phyloP scores from a whole-genome alignment of 2,888 invertebrate species.

The Apamea epomidion region DNA sequence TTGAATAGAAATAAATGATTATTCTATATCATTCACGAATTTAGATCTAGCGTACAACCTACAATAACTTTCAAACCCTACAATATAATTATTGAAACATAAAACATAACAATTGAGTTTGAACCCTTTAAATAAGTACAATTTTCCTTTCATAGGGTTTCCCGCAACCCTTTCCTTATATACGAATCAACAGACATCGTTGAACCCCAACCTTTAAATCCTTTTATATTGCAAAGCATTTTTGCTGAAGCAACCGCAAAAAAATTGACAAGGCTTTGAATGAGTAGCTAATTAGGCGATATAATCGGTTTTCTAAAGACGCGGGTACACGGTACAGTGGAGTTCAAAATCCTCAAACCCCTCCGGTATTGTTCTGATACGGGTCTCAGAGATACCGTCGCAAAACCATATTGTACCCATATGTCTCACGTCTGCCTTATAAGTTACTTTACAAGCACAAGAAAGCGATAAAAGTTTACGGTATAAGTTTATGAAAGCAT shows the following conservation, averaged over 20 bases:
- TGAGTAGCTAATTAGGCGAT: conserved; percentile 38
- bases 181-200: conserved; percentile 31
- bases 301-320: conserved; percentile 35
- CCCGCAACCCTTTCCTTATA: conserved; percentile 30
- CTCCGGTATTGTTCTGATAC: conserved; percentile 27
- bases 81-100: conserved; percentile 44
- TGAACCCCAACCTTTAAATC: conserved; percentile 28
- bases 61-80: conserved; percentile 14
- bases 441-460: conserved; percentile 42
- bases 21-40: background rate
- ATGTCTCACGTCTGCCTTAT: conserved; percentile 21
- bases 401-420: conserved; percentile 10
- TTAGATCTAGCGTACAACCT: background rate
- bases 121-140: conserved; percentile 43
- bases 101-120: conserved; percentile 32
- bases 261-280: conserved; percentile 34
- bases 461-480: conserved; percentile 47
- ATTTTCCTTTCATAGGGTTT: conserved; percentile 45
- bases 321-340: conserved; percentile 10
- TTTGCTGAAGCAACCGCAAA: conserved; percentile 29
- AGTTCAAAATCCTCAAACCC: conserved; percentile 27
- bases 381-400: conserved; percentile 31
- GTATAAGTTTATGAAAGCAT: conserved; percentile 33
- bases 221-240: conserved; percentile 39
- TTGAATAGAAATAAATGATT: background rate